phyloP scores from a whole-genome alignment of 2,113 vertebrate genomes.

The Brachypteracias leptosomus region DNA sequence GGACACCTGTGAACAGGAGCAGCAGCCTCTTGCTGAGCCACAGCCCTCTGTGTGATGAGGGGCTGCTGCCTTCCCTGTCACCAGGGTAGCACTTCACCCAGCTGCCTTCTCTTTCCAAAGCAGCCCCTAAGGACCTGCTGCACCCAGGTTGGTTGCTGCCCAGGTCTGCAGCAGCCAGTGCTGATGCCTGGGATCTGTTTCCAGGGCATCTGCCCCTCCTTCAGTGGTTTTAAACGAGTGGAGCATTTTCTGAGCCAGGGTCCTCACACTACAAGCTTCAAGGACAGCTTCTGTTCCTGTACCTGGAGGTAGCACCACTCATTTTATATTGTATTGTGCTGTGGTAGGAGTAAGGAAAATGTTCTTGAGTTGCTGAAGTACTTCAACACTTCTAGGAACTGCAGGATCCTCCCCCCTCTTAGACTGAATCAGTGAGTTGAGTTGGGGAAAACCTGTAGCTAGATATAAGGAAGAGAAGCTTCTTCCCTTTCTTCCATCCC shows the following conservation, averaged over 20 bases:
- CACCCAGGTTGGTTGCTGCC: neutral
- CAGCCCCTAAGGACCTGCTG: neutral
- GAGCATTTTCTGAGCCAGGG: neutral
- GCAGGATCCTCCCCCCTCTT: neutral
- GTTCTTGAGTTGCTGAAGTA: neutral
- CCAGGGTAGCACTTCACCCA: neutral
- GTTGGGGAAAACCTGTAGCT: neutral
- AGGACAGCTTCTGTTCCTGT: neutral
- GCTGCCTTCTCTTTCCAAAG: neutral
- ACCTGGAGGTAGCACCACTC: neutral
- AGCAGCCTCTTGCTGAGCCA: neutral
- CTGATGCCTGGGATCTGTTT: neutral
- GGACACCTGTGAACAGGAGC: constrained; percentile 80
- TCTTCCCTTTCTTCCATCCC: neutral
- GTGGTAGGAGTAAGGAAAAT: neutral
- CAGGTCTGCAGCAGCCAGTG: neutral
- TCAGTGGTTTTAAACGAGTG: fast-evolving
- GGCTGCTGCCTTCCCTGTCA: fast-evolving
- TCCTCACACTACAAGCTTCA: neutral
- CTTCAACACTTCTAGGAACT: neutral
- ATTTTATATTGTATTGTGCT: neutral
- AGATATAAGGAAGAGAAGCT: neutral
- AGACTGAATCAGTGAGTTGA: neutral
- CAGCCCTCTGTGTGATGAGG: neutral
- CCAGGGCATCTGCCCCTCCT: neutral